Evolutionary conservation across 2,888 invertebrate species (phyloP), one percentile per base, ranked within the genome.

Genomic region (Sthenelais limicola): DNA sequence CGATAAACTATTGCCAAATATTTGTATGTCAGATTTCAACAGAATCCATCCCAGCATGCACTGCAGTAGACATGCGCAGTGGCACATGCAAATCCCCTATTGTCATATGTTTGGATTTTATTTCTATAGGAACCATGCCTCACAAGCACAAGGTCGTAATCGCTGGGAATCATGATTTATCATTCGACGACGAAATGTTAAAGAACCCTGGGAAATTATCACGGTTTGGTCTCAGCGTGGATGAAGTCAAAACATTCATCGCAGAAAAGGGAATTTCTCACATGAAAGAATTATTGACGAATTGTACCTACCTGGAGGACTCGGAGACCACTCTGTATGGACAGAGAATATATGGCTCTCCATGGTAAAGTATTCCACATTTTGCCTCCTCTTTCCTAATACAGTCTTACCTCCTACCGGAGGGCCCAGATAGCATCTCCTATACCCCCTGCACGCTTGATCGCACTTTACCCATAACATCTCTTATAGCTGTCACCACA

Each of bases 131-230:
- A 51, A 88, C 89, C 48, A 88, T 94, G 79, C 93, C 94, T 3
- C 94, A 94, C 84, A 91, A 91, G 80, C 90, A 93, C 82, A 94
- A 94, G 88, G 90, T 95, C 74, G 93, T 94, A 0, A 94, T 95
- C 80, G 93, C 94, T 68, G 95, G 95, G 26, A 95, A 95, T 89
- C 94, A 95, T 87, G 94, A 95, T 84, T 88, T 94, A 58, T 93
- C 93, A 82, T 94, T 95, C 83, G 94, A 95, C 87, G 87, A 90
- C 33, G 76, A 71, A 79, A 26, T 73, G 21, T 49, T 47, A 15
- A 30, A 38, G 15, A 7, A 9, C 33, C 43, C 43, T 12, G 15
- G 9, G 43, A 43, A 26, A 9, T 35, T 51, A 21, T 18, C 3
- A 4, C 5, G 52, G 5, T 68, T 67, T 38, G 56, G 56, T 15